Evolutionary conservation across 2,113 vertebrate species (phyloP), one percentile per base, ranked within the genome.

Genomic region (Megaceryle torquata): DNA sequence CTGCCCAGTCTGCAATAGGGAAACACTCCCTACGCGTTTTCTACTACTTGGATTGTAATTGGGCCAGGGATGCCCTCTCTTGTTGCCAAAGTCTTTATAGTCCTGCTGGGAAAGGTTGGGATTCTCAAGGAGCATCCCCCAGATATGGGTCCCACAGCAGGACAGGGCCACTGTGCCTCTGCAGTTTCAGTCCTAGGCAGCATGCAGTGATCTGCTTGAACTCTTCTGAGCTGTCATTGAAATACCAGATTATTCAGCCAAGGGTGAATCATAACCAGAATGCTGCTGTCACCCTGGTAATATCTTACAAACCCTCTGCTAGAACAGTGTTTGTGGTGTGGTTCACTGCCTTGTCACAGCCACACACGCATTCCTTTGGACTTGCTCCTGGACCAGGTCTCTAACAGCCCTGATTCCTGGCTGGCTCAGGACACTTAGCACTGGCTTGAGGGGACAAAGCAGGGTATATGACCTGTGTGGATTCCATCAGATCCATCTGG

Each of bases 221-320:
- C 61, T 74, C 46, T 5, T 4, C 19, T 6, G 24, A 43, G 82
- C 9, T 39, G 5, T 79, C 84, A 33, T 1, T 60, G 65, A 51
- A 75, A 60, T 11, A 48, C 0, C 29, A 53, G 79, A 82, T 76
- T 69, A 44, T 48, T 59, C 92, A 80, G 44, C 57, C 35, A 35
- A 59, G 56, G n/a, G 28, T 71, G 84, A 91, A 35, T 88, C 85
- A 79, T 24, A 43, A 29, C 48, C 53, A 87, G 65, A 44, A 35
- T 26, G 61, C 74, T 85, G 74, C 67, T 93, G 87, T 85, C 93
- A 71, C 48, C 56, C 57, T 20, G 61, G 76, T 60, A 50, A 39
- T 17, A 13, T 48, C 88, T 72, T 60, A 53, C 11, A 14, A 11
- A 22, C 1, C 5, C 39, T 51, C 4, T 4, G 54, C 39, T 60